Conservation (phyloP, 2,797 vertebrate genomes). For the Lepilemur septentrionalis region DNA sequence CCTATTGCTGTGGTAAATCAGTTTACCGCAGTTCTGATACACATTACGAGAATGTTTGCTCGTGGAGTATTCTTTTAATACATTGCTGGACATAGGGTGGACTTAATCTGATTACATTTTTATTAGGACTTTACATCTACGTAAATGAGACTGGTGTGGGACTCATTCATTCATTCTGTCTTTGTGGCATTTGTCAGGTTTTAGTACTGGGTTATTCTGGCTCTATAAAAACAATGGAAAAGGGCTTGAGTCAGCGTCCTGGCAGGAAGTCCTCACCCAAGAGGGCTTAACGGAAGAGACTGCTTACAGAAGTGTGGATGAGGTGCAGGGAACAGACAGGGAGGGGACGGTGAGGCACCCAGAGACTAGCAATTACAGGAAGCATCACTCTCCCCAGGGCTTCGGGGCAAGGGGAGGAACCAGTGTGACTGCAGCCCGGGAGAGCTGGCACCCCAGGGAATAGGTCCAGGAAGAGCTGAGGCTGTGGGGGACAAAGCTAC, state of each 20-base stretch:
- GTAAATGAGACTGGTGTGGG: background rate
- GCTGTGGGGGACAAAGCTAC: background rate
- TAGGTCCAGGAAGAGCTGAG: background rate
- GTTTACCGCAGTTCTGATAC: background rate
- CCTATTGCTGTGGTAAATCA: background rate
- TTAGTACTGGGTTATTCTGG: background rate
- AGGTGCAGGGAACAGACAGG: background rate
- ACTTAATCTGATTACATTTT: constrained; percentile 33
- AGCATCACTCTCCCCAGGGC: background rate
- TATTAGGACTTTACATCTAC: background rate
- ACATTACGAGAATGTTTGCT: background rate
- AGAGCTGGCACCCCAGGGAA: background rate
- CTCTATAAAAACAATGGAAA: background rate
- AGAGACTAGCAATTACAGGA: too few relatives aligned
- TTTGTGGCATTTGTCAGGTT: background rate
- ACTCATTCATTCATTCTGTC: background rate
- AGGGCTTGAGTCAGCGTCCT: background rate
- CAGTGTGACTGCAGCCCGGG: background rate
- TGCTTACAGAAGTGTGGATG: background rate
- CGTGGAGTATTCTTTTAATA: background rate
- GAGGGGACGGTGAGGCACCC: background rate
- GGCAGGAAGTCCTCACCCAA: constrained; percentile 10
- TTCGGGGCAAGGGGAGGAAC: background rate
- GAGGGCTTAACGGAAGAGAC: background rate
- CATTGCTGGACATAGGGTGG: background rate